Conservation (phyloP, 2,888 invertebrate species). For the Lithophane leautieri region DNA sequence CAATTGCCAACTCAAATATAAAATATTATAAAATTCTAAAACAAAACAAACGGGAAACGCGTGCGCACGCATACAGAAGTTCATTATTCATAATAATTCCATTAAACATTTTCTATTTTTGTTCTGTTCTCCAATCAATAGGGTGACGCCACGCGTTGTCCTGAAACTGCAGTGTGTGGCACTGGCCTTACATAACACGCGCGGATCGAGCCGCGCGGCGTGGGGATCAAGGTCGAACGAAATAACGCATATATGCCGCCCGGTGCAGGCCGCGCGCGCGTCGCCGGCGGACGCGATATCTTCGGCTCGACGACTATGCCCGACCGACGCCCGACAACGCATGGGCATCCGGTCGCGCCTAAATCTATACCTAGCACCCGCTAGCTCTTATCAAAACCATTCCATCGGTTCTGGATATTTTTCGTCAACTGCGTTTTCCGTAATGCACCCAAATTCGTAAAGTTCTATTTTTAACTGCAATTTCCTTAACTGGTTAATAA, state of each 20-base stretch:
- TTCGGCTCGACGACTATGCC: constrained; percentile 31
- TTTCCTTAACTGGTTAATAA: background rate
- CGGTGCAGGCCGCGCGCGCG: constrained; percentile 65
- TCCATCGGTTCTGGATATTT: background rate
- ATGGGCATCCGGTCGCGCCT: constrained; percentile 80
- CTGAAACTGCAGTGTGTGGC: constrained; percentile 75
- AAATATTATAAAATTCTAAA: constrained; percentile 44
- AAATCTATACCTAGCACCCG: constrained; percentile 65
- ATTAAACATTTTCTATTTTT: constrained; percentile 57
- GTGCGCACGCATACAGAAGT: constrained; percentile 48
- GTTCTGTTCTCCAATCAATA: constrained; percentile 55
- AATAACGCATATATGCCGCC: constrained; percentile 77
- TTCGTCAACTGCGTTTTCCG: background rate
- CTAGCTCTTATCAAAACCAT: constrained; percentile 33
- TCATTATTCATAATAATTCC: constrained; percentile 60
- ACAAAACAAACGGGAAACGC: constrained; percentile 37
- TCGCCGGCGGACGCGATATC: constrained; percentile 40
- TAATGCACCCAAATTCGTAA: background rate
- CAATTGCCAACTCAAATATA: constrained; percentile 10
- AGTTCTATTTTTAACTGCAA: constrained; percentile 1
- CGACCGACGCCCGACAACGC: constrained; percentile 51
- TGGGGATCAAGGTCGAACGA: constrained; percentile 88
- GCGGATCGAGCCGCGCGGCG: constrained; percentile 82
- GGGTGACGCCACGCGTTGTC: constrained; percentile 57
- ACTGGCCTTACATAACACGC: constrained; percentile 83